A percentile compares a stretch with the other conserved stretches of the same genome.
Conservation (phyloP, 2,888 invertebrate species). For the Seira sanloemensis region DNA sequence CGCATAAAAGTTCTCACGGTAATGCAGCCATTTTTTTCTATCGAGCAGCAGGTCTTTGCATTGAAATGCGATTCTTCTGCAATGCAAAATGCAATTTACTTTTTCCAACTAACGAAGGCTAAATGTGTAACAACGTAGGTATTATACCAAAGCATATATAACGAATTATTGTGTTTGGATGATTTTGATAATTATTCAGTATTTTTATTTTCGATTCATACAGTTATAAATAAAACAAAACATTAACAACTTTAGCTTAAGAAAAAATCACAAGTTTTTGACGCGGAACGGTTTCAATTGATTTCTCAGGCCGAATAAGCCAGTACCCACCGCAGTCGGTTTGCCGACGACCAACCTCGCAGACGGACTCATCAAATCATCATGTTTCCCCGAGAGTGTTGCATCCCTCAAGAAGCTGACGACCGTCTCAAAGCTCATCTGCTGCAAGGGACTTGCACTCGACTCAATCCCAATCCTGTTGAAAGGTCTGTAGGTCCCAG, state of each 20-base stretch:
- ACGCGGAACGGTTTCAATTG: conserved; percentile 52
- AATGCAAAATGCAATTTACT: background rate
- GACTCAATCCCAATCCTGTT: conserved; percentile 93
- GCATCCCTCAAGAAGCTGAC: conserved; percentile 89
- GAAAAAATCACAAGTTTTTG: conserved; percentile 11
- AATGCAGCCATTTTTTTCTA: background rate
- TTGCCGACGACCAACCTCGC: conserved; percentile 91
- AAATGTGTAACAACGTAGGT: background rate
- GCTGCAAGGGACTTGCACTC: conserved; percentile 95
- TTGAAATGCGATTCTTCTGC: too few relatives aligned
- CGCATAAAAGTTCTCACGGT: background rate
- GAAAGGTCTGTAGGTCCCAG: conserved; percentile 91
- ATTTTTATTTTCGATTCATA: too few relatives aligned
- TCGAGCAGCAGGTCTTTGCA: background rate
- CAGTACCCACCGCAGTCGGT: conserved; percentile 89
- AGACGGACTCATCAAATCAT: conserved; percentile 88
- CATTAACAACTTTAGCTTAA: too few relatives aligned
- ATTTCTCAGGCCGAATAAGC: conserved; percentile 80
- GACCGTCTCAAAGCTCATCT: conserved; percentile 98
- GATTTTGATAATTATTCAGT: too few relatives aligned
- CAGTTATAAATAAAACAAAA: background rate
- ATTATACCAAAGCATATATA: too few relatives aligned
- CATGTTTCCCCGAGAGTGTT: conserved; percentile 83
- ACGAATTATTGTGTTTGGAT: too few relatives aligned
- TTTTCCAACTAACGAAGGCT: background rate